Evolutionary conservation across 2,797 vertebrate species (phyloP).

Genomic region (Rhabdomys pumilio): DNA sequence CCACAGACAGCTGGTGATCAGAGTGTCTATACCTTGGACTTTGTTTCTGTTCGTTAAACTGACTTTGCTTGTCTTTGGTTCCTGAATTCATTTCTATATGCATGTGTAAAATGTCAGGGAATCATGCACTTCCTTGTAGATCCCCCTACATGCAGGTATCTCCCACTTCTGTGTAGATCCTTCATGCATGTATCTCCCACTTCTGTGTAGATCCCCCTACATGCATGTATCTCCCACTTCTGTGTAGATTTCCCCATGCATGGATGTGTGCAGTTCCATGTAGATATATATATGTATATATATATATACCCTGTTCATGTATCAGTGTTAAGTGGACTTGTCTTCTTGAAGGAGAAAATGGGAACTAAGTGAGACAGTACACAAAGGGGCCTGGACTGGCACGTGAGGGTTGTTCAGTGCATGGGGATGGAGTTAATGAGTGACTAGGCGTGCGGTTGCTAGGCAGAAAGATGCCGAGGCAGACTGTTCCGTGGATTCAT

Average conservation of each 20-base stretch:
- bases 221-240: background rate
- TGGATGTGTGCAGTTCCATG: background rate
- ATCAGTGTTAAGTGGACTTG: background rate
- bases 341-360: conserved; percentile 35
- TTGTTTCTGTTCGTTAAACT: background rate
- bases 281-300: no score
- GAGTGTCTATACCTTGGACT: background rate
- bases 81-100: conserved; percentile 15
- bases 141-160: background rate
- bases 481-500: conserved; percentile 24
- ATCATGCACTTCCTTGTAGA: background rate
- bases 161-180: background rate
- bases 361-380: conserved; percentile 35
- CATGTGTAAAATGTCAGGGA: background rate
- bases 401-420: background rate
- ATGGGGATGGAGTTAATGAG: conserved; percentile 42
- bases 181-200: background rate
- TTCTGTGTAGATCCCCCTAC: background rate
- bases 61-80: conserved; percentile 7
- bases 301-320: background rate
- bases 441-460: background rate
- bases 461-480: conserved; percentile 11
- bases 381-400: background rate
- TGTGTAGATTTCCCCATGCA: background rate
- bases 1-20: background rate